phyloP scores from a whole-genome alignment of 2,888 invertebrate genomes.

The Drosophila tanythrix region DNA sequence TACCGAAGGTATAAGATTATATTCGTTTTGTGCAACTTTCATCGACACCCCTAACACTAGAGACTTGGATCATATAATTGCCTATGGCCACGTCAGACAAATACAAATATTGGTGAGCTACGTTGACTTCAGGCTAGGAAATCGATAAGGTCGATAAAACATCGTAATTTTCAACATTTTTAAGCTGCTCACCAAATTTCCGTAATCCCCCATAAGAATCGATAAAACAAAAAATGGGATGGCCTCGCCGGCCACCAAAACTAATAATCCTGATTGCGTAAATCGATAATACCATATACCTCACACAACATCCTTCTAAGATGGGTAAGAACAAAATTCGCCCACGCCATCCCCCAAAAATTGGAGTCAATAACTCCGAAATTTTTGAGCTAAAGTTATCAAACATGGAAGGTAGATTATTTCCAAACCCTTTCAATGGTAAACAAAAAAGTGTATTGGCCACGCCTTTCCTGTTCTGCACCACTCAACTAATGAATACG shows the following conservation, averaged over 20 bases:
- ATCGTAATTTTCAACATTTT: not conserved
- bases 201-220: not conserved
- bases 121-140: not conserved
- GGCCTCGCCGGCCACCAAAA: not conserved
- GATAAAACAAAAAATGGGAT: not conserved
- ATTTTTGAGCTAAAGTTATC: not conserved
- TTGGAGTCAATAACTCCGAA: not conserved
- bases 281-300: not conserved
- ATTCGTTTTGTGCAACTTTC: not conserved
- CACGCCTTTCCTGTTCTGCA: no score
- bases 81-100: not conserved
- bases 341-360: not conserved
- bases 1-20: not conserved
- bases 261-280: not conserved
- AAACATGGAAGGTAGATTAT: not conserved
- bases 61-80: not conserved
- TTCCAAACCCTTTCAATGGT: not conserved
- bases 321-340: not conserved
- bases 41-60: not conserved
- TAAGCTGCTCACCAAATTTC: not conserved
- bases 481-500: no score
- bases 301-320: not conserved
- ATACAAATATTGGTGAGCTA: not conserved
- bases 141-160: not conserved
- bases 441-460: not conserved